Evolutionary conservation across 53 echinoderm and acorn worm species (phyloP), one percentile per base, ranked within the genome.

Genomic region (Apostichopus leukothele): DNA sequence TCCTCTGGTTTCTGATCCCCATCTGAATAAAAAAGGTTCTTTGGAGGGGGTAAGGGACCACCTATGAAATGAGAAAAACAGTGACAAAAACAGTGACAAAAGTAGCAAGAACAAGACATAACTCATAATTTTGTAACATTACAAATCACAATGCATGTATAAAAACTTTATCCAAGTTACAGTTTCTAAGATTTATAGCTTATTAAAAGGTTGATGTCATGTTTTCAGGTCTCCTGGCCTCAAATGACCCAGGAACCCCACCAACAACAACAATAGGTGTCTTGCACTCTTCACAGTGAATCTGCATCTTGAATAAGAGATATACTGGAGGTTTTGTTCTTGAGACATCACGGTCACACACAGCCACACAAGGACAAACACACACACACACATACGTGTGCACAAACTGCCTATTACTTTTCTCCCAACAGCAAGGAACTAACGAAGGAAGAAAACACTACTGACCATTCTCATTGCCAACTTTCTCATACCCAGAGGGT

Each of bases 401-500:
- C 75, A 75, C 75, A n/a, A 13, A 39, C 75, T 75, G 75, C 21
- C 75, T 75, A 19, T 75, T 19, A 75, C 27, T 75, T 75, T 75
- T 75, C 5, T 75, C 61, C 75, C 20, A 9, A 75, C 10, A 9
- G 6, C 9, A 10, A 18, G 9, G 20, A 27, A 75, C 22, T 19
- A 19, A 75, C 21, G 20, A 75, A 75, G 14, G 21, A 75, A 18
- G 20, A 19, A 75, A 13, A 0, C 20, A 5, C 20, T 75, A 19
- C 75, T 75, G 14, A 75, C 75, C 75, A 75, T 75, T 75, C 16
- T 75, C 20, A 18, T 18, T 75, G 75, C 75, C 75, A 75, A 75
- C 75, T 75, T 19, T 19, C 75, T 75, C 80, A 1, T 79, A 79
- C 10, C 80, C 80, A 79, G 80, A 12, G 54, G 80, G 80, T 11